Evolutionary conservation across 2,888 invertebrate species (phyloP).

Genomic region (Eupeodes latifasciatus): DNA sequence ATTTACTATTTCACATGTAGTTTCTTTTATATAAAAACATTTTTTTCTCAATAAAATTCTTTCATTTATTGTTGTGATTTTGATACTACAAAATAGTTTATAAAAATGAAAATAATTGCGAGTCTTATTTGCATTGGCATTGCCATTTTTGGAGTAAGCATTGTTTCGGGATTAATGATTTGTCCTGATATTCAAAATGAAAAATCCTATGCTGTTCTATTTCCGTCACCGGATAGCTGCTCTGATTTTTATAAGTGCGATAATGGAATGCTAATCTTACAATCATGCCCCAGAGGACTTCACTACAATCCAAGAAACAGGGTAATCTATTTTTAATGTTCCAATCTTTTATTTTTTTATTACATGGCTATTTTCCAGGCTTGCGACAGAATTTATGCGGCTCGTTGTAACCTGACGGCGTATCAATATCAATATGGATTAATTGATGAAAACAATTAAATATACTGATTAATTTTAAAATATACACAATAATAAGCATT

Average conservation of each 20-base stretch:
- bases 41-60: not conserved
- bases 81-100: no score
- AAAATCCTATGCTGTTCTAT: constrained; percentile 22
- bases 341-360: not conserved
- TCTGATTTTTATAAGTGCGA: constrained; percentile 32
- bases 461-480: not conserved
- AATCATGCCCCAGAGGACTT: constrained; percentile 10
- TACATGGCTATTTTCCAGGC: not conserved
- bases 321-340: constrained; percentile 6
- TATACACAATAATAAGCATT: not conserved
- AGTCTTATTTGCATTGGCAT: constrained; percentile 27
- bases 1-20: not conserved
- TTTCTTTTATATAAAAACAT: not conserved
- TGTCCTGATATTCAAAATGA: constrained; percentile 18
- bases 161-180: constrained; percentile 4
- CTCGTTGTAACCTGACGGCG: not conserved
- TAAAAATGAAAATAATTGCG: constrained; percentile 25
- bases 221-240: constrained; percentile 27
- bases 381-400: not conserved
- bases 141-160: not conserved
- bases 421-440: not conserved
- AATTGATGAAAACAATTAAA: not conserved
- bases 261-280: not conserved
- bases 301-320: constrained; percentile 42
- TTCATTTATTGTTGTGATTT: not conserved